These are phyloP conservation scores for Emmelina monodactyla DNA, from an alignment of 2,888 invertebrate genomes.

Conservation along the genomic window DNA sequence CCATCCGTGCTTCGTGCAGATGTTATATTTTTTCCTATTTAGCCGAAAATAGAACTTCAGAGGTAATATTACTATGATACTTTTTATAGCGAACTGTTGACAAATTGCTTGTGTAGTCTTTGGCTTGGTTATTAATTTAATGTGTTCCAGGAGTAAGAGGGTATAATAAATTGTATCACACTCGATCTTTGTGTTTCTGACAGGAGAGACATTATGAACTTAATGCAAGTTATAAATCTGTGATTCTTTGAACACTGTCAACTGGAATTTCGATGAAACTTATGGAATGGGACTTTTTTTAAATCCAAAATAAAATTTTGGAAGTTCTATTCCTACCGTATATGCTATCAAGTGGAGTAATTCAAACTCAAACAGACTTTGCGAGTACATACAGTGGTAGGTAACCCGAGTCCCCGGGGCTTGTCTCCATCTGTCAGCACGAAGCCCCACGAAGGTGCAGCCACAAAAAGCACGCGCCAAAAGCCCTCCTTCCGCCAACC, in stretches of 20 bases:
- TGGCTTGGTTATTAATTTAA: constrained; percentile 30
- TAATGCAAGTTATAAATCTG: no score
- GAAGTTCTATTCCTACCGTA: no score
- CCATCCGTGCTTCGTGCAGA: constrained; percentile 29
- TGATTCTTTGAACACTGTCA: no score
- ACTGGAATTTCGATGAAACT: no score
- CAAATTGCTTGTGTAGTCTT: constrained; percentile 25
- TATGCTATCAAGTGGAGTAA: no score
- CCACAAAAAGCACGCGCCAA: constrained; percentile 40
- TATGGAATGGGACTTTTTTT: no score
- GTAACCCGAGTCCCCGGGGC: no score
- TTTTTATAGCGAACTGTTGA: constrained; percentile 28
- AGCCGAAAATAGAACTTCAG: constrained; percentile 26
- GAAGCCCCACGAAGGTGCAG: background rate
- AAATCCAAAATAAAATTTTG: no score
- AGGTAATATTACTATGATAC: constrained; percentile 13
- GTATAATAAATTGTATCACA: background rate
- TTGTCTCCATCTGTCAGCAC: constrained; percentile 37
- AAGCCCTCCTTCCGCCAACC: constrained; percentile 41
- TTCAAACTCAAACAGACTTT: no score
- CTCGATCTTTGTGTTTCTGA: background rate
- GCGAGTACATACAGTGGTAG: no score
- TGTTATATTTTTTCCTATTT: constrained; percentile 23
- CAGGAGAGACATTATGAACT: no score
- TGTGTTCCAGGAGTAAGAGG: background rate